phyloP scores from a whole-genome alignment of 2,797 vertebrate genomes.

The Hipposideros larvatus region DNA sequence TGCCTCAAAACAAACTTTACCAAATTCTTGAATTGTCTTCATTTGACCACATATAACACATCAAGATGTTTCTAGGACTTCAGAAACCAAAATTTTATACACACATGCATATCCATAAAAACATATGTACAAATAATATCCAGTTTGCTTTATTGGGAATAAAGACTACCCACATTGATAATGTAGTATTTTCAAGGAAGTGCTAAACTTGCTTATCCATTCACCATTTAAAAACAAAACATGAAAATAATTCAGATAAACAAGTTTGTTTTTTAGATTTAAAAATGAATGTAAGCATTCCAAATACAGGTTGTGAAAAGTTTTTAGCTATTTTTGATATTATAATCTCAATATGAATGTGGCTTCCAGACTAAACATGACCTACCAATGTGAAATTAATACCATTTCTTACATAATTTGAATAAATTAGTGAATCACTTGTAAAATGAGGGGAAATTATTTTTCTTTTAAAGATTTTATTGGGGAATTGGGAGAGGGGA shows the following conservation, averaged over 20 bases:
- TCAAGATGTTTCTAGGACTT: not conserved
- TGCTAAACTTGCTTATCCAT: not conserved
- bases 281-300: constrained; percentile 2
- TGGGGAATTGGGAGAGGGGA: no score
- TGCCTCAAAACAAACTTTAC: not conserved
- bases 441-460: not conserved
- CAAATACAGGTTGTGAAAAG: not conserved
- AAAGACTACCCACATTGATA: not conserved
- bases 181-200: not conserved
- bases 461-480: not conserved
- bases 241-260: constrained; percentile 37
- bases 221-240: constrained; percentile 41
- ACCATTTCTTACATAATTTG: not conserved
- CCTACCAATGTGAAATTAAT: not conserved
- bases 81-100: not conserved
- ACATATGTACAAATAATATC: not conserved
- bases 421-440: not conserved
- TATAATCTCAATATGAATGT: not conserved
- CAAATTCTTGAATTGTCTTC: not conserved
- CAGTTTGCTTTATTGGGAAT: not conserved
- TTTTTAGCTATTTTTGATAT: not conserved
- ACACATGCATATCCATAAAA: not conserved
- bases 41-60: not conserved
- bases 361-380: not conserved
- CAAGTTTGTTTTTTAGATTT: not conserved